Percentiles rank a stretch among this genome's conserved stretches.
Evolutionary conservation across 1,140 invertebrate species (phyloP).

Genomic region (Dreissena rostriformis): DNA sequence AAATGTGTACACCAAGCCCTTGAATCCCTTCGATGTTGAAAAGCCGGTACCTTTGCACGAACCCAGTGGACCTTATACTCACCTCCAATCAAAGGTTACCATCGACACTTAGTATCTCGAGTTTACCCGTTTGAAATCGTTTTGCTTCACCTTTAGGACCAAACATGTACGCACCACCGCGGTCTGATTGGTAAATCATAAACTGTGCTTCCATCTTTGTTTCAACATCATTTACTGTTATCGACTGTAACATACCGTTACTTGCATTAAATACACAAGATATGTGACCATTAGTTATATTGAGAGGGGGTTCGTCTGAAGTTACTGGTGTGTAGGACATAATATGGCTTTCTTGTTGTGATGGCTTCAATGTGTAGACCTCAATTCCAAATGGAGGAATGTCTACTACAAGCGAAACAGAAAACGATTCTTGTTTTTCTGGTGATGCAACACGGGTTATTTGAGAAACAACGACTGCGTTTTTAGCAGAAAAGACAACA

Average conservation of each 20-base stretch:
- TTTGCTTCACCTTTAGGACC: conserved; percentile 72
- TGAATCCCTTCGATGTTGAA: conserved; percentile 39
- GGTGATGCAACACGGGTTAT: neutral
- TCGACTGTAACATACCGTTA: no score
- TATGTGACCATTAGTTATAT: no score
- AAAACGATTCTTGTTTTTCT: neutral
- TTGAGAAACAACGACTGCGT: neutral
- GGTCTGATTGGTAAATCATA: conserved; percentile 43
- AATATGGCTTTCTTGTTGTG: no score
- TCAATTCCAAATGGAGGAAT: conserved; percentile 47
- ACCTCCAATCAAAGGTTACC: conserved; percentile 89
- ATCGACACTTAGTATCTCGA: neutral
- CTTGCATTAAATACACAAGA: no score
- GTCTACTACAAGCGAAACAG: conserved; percentile 19
- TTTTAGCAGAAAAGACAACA: neutral
- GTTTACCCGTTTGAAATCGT: conserved; percentile 22
- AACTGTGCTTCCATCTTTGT: conserved; percentile 31
- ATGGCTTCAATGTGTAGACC: conserved; percentile 10
- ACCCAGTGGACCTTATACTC: conserved; percentile 82
- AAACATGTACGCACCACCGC: conserved; percentile 50
- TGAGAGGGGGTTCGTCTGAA: no score
- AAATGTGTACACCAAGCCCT: conserved; percentile 87
- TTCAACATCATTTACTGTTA: no score
- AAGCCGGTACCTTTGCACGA: conserved; percentile 14
- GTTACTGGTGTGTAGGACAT: no score